A percentile compares a stretch with the other conserved stretches of the same genome.
Evolutionary conservation across 1,140 invertebrate species (phyloP).

Genomic region (Lordiphosa stackelbergi): DNA sequence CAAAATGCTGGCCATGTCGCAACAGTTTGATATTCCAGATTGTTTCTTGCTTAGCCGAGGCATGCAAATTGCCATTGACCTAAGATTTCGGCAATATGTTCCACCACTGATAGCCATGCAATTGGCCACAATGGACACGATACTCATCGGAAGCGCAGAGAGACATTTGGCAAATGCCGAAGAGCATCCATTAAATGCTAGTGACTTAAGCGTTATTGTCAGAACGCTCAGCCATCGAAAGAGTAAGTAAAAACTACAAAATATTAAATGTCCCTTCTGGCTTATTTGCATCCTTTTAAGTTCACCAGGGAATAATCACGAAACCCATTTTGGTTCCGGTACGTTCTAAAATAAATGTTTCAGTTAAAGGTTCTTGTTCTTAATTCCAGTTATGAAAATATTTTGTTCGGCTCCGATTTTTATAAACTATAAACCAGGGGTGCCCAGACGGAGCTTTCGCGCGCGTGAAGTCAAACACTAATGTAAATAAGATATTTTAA

Average conservation of each 20-base stretch:
- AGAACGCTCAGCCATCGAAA: constrained; percentile 66
- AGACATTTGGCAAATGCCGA: constrained; percentile 41
- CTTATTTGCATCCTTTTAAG: no score
- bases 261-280: no score
- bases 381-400: no score
- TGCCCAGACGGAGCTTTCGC: no score
- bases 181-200: constrained; percentile 34
- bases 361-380: no score
- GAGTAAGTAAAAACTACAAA: constrained; percentile 32
- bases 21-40: constrained; percentile 71
- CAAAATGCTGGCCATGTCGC: constrained; percentile 64
- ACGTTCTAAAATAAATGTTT: no score
- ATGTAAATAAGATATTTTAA: no score
- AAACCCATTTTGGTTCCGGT: neutral
- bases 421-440: no score
- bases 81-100: constrained; percentile 59
- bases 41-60: constrained; percentile 74
- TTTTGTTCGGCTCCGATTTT: no score
- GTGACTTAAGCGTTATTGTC: constrained; percentile 63
- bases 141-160: constrained; percentile 52
- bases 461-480: no score
- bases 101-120: constrained; percentile 50
- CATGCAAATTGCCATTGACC: constrained; percentile 65
- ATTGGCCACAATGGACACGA: constrained; percentile 57
- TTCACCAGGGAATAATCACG: neutral